Evolutionary conservation across 2,797 vertebrate species (phyloP), one percentile per base, ranked within the genome.

Genomic region (Sebastes taczanowskii): DNA sequence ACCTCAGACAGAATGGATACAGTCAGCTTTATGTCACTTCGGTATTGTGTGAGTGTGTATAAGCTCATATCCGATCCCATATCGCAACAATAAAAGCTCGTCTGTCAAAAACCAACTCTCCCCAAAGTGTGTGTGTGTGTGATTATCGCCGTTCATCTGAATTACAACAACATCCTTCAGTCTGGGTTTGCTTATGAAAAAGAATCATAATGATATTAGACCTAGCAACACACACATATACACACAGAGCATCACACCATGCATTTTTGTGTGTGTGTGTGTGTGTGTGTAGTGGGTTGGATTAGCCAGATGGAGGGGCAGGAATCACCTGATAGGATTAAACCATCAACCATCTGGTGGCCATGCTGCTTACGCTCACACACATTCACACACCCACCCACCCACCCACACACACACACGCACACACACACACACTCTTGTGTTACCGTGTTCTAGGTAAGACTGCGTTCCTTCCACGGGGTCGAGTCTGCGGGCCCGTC

Each of bases 301-400:
- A 97, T 99, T 97, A 98, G 96, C 97, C 98, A 98, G 97, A 99
- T 99, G 98, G 97, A 95, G 96, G 95, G 95, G 96, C 95, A 97
- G 96, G 97, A 97, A 97, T 98, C 95, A 97, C 97, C 96, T 98
- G 97, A 99, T 97, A 98, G 97, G 97, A 99, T 99, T 99, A 99
- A 98, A 91, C 97, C 96, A 97, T 97, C 96, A 94, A 96, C 97
- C 97, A 98, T 99, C 97, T 99, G 98, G 88, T 94, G 90, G 84
- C 91, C 93, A 87, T 95, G 94, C 94, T 95, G 95, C 91, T 89
- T 46, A 72, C 76, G 55, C 42, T 55, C 52, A 53, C 71, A 27
- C 69, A 78, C 80, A 34, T 29, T 29, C 75, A 32, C 30, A 59
- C 78, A 75, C 76, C 46, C 42, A 25, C 49, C 61, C 81, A 22